Evolutionary conservation across 2,888 invertebrate genomes (phyloP).

Genomic region (Heliconius aoede): DNA sequence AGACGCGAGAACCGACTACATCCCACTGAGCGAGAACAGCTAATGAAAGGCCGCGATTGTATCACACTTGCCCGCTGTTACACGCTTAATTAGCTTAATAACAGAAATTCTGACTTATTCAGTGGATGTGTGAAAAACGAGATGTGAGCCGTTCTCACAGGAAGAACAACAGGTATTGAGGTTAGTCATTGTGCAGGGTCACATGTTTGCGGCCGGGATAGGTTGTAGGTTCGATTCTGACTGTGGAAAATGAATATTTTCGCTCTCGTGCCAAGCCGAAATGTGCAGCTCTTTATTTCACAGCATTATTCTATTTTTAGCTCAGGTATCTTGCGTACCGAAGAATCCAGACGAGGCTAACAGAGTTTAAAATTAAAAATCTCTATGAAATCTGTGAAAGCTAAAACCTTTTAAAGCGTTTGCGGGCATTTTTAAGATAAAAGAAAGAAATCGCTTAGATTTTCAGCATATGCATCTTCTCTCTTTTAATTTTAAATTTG

Average conservation of each 20-base stretch:
- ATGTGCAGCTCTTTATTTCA: constrained; percentile 60
- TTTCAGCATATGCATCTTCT: constrained; percentile 5
- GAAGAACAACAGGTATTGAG: constrained; percentile 46
- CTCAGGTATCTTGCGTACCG: constrained; percentile 62
- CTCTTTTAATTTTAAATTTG: constrained; percentile 8
- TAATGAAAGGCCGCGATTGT: constrained; percentile 56
- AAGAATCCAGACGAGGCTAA: constrained; percentile 55
- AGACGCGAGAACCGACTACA: constrained; percentile 52
- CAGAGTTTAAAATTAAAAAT: constrained; percentile 62
- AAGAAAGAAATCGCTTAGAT: constrained; percentile 23
- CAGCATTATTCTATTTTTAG: constrained; percentile 63
- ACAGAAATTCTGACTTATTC: constrained; percentile 50
- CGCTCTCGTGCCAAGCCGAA: constrained; percentile 52
- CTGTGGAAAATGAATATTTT: too few species aligned
- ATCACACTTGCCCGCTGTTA: constrained; percentile 56
- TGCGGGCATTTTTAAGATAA: constrained; percentile 25
- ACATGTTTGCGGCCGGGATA: too few species aligned
- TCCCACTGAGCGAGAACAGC: constrained; percentile 47
- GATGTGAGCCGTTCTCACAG: constrained; percentile 45
- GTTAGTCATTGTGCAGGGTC: too few species aligned
- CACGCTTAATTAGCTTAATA: constrained; percentile 66
- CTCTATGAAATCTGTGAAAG: constrained; percentile 60
- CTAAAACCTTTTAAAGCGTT: constrained; percentile 53
- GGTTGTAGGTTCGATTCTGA: too few species aligned
- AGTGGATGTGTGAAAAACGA: constrained; percentile 52